phyloP scores from a whole-genome alignment of 2,888 invertebrate genomes.

The Drosophila crucigera region DNA sequence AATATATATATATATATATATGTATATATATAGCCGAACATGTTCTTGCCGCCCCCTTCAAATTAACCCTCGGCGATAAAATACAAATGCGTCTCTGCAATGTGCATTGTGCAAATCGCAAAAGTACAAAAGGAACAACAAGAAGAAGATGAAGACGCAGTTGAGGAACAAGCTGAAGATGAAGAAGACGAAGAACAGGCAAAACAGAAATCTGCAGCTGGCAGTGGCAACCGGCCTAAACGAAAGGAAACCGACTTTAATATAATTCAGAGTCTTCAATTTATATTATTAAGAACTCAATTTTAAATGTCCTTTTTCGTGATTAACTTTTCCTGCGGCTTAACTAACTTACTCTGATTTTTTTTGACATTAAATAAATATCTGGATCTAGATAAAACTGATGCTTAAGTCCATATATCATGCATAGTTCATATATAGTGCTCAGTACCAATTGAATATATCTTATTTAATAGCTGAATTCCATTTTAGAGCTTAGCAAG shows the following conservation, averaged over 20 bases:
- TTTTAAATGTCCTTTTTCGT: too few species aligned
- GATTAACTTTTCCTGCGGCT: too few species aligned
- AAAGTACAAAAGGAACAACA: not conserved
- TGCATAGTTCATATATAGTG: not conserved
- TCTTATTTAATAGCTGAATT: too few species aligned
- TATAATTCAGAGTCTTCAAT: not conserved
- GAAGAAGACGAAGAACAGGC: not conserved
- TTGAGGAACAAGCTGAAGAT: not conserved
- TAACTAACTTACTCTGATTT: too few species aligned
- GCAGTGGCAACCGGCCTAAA: too few species aligned
- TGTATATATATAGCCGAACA: not conserved
- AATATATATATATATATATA: not conserved
- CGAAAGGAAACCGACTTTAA: not conserved
- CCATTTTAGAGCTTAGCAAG: not conserved
- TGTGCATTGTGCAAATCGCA: not conserved
- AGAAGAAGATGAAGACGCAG: not conserved
- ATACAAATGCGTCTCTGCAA: not conserved
- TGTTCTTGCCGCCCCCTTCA: conserved; percentile 1
- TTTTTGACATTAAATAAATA: too few species aligned
- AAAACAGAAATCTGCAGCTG: not conserved
- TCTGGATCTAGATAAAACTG: too few species aligned
- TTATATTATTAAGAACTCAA: too few species aligned
- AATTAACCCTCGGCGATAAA: not conserved
- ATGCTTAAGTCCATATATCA: not conserved
- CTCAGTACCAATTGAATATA: too few species aligned